Percentiles rank a stretch among this genome's conserved stretches.
Evolutionary conservation across 2,113 vertebrate species (phyloP).

Genomic region (Dryoscopus gambensis): DNA sequence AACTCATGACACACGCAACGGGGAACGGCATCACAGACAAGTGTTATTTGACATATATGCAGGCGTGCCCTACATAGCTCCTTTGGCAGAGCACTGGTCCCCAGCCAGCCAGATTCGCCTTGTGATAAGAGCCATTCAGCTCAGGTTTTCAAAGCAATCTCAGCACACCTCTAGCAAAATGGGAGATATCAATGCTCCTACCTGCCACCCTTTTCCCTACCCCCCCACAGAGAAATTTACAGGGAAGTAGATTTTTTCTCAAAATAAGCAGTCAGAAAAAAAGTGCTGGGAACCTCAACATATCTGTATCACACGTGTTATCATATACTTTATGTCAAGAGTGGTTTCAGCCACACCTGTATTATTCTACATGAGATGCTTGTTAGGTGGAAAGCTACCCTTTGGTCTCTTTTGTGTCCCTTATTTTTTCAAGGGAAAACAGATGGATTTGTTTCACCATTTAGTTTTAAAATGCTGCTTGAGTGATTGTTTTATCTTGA

Average conservation of each 20-base stretch:
- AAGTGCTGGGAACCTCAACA: background rate
- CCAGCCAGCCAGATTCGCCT: background rate
- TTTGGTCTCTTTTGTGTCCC: background rate
- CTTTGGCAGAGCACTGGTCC: background rate
- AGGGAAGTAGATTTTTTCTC: background rate
- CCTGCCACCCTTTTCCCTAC: background rate
- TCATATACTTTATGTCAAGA: fast-evolving
- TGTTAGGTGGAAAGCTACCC: background rate
- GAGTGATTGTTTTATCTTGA: background rate
- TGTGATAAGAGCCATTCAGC: background rate
- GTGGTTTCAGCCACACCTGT: background rate
- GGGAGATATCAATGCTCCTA: background rate
- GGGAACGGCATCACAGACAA: background rate
- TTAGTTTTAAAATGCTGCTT: background rate
- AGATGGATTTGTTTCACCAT: background rate
- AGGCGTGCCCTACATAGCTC: background rate
- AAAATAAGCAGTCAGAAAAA: background rate
- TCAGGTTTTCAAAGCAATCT: background rate
- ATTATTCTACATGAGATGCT: fast-evolving
- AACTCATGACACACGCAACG: background rate
- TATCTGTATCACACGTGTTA: background rate
- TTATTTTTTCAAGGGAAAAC: background rate
- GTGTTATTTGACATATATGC: background rate
- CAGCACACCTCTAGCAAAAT: background rate
- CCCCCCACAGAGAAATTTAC: background rate